Evolutionary conservation across 2,797 vertebrate genomes (phyloP), one percentile per base, ranked within the genome.

Genomic region (Molossus molossus): DNA sequence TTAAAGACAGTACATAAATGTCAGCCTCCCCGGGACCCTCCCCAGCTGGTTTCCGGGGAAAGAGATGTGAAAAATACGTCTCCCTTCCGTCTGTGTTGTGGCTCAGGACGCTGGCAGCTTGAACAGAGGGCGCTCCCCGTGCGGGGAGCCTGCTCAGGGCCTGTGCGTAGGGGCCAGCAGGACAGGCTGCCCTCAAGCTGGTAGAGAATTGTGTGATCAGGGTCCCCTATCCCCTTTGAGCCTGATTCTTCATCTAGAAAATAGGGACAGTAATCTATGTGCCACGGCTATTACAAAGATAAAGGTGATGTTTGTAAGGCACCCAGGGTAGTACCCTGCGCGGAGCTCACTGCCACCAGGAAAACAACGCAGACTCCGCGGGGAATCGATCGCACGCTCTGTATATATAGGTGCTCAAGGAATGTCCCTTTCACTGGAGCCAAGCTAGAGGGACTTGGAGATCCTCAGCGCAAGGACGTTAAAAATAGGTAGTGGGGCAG

Each of bases 1-100:
- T 96, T 86, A 92, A 96, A 96, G 94, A 69, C 84, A 67, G 85
- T 25, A 80, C 87, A 55, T 90, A 96, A 96, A 94, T 91, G 96
- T 92, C 96, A 96, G 60, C 92, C 92, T 94, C 2, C 0, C 87
- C 0, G 6, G 94, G 79, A 91, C 90, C 23, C 7, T 5, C 81
- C 94, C 84, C 94, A 92, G 95, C 94, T 94, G 93, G 87, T 73
- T 96, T 93, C 91, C 48, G 0, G 94, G 67, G 67, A 95, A 91
- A 81, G 57, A 95, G 81, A 92, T 69, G 87, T 82, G 84, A 95
- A 91, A 95, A 73, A 81, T 57, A 12, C 12, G 57, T 93, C 94
- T 96, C 89, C 62, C 18, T 93, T 87, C 53, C 72, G 65, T 70
- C 91, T 33, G 73, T 29, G 57, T 37, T 18, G 15, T 1, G 21